Evolutionary conservation across 2,113 vertebrate species (phyloP), one percentile per base, ranked within the genome.

Genomic region (Serinus canaria): DNA sequence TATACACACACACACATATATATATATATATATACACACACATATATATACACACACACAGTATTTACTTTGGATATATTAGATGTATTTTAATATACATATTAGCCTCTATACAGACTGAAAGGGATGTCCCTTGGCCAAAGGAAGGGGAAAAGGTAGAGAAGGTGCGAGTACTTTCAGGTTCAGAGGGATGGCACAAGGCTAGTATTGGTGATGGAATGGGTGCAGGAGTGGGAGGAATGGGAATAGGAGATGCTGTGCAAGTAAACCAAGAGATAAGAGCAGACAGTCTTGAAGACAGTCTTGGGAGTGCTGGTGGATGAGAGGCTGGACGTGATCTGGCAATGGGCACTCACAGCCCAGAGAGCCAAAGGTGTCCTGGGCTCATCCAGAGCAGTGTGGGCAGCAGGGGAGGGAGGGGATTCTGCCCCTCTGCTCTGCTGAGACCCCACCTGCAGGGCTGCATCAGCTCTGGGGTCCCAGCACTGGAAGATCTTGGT

Each of bases 311-410:
- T 74, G 28, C 33, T 37, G 22, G 2, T 6, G 16, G 11, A 4
- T 74, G 46, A 16, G 23, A 59, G 15, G 19, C 37, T 13, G 77
- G 33, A 25, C 13, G 9, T 24, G 28, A 46, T 0, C 19, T 4
- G 7, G 39, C 37, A 2, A 2, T 39, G 19, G 3, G 3, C 3
- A 4, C 23, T 30, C 3, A 4, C 15, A 20, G 52, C 68, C 22
- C 68, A 44, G 50, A 44, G 3, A 43, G 30, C 35, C 59, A 43
- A 1, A 3, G 0, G 0, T 9, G 1, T 16, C 68, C 33, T 74
- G 33, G 23, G 27, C 33, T 59, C 44, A 59, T 39, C 44, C 33
- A 24, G 5, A 59, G 18, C 22, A 23, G 5, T 0, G 2, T 19
- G 43, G 31, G 0, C 58, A 80, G 21, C 25, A 72, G 35, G 30